Base-by-base conservation (phyloP, 2,113 vertebrate genomes). In the Edolisoma coerulescens region DNA sequence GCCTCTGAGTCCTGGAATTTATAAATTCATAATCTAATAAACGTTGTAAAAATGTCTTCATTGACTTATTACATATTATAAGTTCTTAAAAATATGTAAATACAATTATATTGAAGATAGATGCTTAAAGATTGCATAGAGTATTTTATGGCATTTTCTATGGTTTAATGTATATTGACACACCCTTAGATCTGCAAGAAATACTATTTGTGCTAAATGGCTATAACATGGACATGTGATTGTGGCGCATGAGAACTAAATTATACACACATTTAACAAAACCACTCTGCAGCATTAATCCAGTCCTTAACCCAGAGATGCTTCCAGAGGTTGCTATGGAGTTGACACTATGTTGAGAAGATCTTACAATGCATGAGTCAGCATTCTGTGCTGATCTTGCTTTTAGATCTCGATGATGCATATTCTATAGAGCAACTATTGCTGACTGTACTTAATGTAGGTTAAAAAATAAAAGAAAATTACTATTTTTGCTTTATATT, bases 21-120 rank as follows among this genome's bases (percentile, higher is more conserved):
- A 97, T 98, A 98, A 98, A 98, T 98, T 97, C 98, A 96, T 98
- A 97, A 98, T 97, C 97, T 97, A 98, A 99, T 98, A 98, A 98
- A 98, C 96, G 93, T 86, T 98, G 97, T 98, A 98, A 98, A 98
- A 98, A 97, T 70, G 52, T 97, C 97, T 97, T 96, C 92, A 89
- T 81, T 97, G 97, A 96, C 92, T 98, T 87, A 93, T 97, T 98
- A 96, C 77, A 64, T 95, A 57, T 93, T 96, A 42, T 17, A 88
- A 96, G 30, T 96, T 95, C 84, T 61, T 94, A 57, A 89, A 89
- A 84, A 76, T 78, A 74, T 97, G 79, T 97, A 97, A 97, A 96
- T 97, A 95, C 57, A 78, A 45, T 82, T 97, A 64, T 94, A 71
- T 80, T 96, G 88, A 92, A 87, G 80, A 95, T 6, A 23, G 65